A percentile compares a stretch with the other conserved stretches of the same genome.
phyloP scores from a whole-genome alignment of 2,797 vertebrate species.

The Naso thynnoides region DNA sequence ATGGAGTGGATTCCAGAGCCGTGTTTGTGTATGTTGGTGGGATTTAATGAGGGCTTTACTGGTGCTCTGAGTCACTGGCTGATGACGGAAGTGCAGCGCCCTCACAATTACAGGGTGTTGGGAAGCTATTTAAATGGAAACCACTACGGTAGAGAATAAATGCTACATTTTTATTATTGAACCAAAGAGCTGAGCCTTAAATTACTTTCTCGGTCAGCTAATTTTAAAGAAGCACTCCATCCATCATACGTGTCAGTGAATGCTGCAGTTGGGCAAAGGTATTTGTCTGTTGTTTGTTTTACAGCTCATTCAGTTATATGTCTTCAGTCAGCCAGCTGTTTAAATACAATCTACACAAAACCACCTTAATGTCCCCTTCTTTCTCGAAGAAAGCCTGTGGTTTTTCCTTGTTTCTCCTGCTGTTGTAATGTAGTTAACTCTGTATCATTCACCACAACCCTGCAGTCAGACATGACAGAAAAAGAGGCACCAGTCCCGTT shows the following conservation, averaged over 20 bases:
- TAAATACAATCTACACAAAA: conserved; percentile 48
- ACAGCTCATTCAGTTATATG: conserved; percentile 18
- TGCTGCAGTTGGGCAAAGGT: conserved; percentile 13
- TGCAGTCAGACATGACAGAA: conserved; percentile 48
- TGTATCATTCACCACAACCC: conserved; percentile 50
- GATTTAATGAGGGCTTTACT: conserved; percentile 69
- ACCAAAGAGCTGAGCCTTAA: conserved; percentile 14
- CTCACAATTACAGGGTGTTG: conserved; percentile 73
- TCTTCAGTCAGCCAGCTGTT: conserved; percentile 41
- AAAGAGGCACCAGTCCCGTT: conserved; percentile 30
- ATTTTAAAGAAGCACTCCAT: conserved; percentile 32
- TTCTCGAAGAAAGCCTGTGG: conserved; percentile 39
- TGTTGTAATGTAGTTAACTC: conserved; percentile 42
- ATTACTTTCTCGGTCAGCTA: conserved; percentile 21
- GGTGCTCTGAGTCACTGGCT: conserved; percentile 66
- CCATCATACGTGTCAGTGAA: conserved; percentile 26
- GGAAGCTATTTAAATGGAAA: conserved; percentile 61
- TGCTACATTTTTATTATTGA: conserved; percentile 28
- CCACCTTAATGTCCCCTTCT: not conserved
- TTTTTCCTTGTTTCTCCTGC: conserved; percentile 43
- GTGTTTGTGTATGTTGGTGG: conserved; percentile 73
- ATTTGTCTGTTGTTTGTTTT: conserved; percentile 28
- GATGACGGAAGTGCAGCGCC: conserved; percentile 61
- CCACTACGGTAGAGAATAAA: conserved; percentile 30
- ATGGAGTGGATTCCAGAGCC: conserved; percentile 56